These are phyloP conservation scores for Lasioglossum albipes DNA, from an alignment of 1,140 invertebrate genomes.

Conservation along the genomic window DNA sequence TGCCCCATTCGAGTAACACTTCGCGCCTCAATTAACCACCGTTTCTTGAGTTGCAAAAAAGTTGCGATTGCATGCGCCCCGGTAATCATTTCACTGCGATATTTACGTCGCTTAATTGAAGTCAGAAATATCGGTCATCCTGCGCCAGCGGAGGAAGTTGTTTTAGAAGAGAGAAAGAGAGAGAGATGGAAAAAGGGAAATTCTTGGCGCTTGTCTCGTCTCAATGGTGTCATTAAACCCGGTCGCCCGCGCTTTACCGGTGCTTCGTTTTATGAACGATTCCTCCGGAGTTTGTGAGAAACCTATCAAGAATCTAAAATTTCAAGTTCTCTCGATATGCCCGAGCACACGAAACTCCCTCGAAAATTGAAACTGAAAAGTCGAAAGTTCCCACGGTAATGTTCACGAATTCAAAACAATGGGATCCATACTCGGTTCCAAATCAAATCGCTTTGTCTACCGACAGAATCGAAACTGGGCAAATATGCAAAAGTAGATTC, in stretches of 20 bases:
- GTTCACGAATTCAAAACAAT: no score
- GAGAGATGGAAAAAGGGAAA: background rate
- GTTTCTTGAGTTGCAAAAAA: slow-evolving; percentile 7
- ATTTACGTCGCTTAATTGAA: slow-evolving; percentile 20
- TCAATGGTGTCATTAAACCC: background rate
- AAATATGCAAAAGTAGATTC: no score
- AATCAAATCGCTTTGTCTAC: no score
- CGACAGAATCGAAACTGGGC: no score
- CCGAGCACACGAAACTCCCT: no score
- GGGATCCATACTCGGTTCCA: no score
- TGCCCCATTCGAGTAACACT: background rate
- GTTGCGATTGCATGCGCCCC: slow-evolving; percentile 1
- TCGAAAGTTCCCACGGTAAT: no score
- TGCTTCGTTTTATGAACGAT: slow-evolving; percentile 1
- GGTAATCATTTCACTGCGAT: slow-evolving; percentile 12
- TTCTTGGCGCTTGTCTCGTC: background rate
- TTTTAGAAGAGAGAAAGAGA: background rate
- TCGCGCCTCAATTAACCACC: background rate
- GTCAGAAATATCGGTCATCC: slow-evolving; percentile 16
- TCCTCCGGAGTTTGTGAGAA: background rate
- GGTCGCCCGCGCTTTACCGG: background rate
- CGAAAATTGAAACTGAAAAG: no score
- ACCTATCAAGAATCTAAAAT: background rate
- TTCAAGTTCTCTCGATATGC: background rate
- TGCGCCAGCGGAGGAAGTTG: background rate